Percentiles rank a stretch among this genome's conserved stretches.
Evolutionary conservation across 1,140 invertebrate species (phyloP).

Genomic region (Drosophila persimilis): DNA sequence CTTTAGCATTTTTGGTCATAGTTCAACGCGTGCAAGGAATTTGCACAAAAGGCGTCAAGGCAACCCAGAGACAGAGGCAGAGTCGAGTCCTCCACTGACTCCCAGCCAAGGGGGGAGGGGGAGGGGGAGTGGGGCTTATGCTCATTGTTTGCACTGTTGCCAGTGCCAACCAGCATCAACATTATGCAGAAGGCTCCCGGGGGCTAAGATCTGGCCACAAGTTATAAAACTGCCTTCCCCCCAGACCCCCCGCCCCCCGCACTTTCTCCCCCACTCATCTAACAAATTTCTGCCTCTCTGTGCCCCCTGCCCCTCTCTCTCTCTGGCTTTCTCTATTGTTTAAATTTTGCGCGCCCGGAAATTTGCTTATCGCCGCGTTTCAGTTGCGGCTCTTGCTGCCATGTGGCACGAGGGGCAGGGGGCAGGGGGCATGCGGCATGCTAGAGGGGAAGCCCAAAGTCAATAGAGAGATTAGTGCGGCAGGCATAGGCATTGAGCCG

Average conservation of each 20-base stretch:
- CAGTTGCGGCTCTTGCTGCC: conserved; percentile 53
- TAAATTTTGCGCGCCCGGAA: conserved; percentile 75
- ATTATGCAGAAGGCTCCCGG: conserved; percentile 37
- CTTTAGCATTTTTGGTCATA: conserved; percentile 66
- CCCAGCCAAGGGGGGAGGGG: not conserved
- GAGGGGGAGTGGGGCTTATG: conserved; percentile 42
- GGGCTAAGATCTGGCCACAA: conserved; percentile 57
- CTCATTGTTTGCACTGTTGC: conserved; percentile 72
- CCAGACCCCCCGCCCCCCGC: not conserved
- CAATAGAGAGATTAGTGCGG: conserved; percentile 76
- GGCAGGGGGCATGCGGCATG: conserved; percentile 7
- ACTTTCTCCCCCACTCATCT: conserved; percentile 6
- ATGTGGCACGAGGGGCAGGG: not conserved
- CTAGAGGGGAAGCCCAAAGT: conserved; percentile 40
- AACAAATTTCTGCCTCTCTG: conserved; percentile 37
- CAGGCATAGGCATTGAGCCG: conserved; percentile 42
- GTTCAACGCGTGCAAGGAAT: conserved; percentile 62
- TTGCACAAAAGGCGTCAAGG: conserved; percentile 68
- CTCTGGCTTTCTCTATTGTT: conserved; percentile 66
- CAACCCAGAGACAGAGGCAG: conserved; percentile 29
- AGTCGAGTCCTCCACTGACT: not conserved
- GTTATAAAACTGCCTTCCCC: conserved; percentile 60
- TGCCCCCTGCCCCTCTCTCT: conserved; percentile 2
- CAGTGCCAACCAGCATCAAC: conserved; percentile 63
- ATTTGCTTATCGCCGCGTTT: conserved; percentile 76